These are phyloP conservation scores for Auanema sp. DNA, from an alignment of 2,888 invertebrate species.

Conservation along the genomic window DNA sequence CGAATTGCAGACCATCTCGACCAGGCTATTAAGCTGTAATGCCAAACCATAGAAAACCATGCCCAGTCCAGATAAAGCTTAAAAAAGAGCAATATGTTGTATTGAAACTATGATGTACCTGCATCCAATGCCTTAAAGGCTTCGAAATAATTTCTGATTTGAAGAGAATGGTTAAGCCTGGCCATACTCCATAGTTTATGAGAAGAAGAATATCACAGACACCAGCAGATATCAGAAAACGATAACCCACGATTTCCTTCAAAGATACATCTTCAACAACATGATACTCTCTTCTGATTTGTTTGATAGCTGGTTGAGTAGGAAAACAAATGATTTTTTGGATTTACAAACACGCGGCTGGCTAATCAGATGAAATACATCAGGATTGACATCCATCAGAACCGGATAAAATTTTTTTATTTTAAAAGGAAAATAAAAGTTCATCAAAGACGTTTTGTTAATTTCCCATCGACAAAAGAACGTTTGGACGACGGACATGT, in stretches of 20 bases:
- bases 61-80: slow-evolving; percentile 60
- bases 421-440: neutral
- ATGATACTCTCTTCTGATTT: too few relatives aligned
- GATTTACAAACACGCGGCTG: too few relatives aligned
- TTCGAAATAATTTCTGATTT: slow-evolving; percentile 54
- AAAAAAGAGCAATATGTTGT: slow-evolving; percentile 1
- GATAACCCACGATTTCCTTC: slow-evolving; percentile 60
- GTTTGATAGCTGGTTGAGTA: too few relatives aligned
- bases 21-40: slow-evolving; percentile 58
- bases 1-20: slow-evolving; percentile 57
- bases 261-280: neutral
- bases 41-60: slow-evolving; percentile 61
- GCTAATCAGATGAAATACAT: too few relatives aligned
- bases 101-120: slow-evolving; percentile 27
- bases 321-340: too few relatives aligned
- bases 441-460: neutral
- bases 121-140: slow-evolving; percentile 51
- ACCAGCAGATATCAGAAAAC: slow-evolving; percentile 55
- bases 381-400: too few relatives aligned
- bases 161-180: slow-evolving; percentile 52
- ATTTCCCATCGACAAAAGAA: slow-evolving; percentile 4
- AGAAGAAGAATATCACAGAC: slow-evolving; percentile 53
- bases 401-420: too few relatives aligned
- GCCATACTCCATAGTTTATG: slow-evolving; percentile 60
- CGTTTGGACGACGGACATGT: slow-evolving; percentile 5